phyloP scores from a whole-genome alignment of 1,140 invertebrate genomes.

The Andricus grossulariae region DNA sequence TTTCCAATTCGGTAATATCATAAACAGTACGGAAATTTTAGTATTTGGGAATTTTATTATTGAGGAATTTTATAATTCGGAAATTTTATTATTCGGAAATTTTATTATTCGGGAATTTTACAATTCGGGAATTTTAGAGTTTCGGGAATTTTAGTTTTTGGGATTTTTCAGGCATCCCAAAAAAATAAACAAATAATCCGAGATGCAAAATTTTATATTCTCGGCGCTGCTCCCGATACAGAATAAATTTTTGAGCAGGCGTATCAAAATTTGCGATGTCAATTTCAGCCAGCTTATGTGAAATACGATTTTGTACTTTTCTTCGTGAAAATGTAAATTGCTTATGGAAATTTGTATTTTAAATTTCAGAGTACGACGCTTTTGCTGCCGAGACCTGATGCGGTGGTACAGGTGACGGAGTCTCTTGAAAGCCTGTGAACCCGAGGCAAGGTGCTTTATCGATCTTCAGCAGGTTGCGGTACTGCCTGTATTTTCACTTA shows the following conservation, averaged over 20 bases:
- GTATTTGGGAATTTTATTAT: no score
- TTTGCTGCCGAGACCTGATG: conserved; percentile 34
- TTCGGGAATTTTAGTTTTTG: no score
- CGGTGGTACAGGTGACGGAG: conserved; percentile 34
- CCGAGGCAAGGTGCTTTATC: conserved; percentile 52
- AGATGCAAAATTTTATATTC: no score
- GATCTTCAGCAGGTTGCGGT: conserved; percentile 49
- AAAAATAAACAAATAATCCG: no score
- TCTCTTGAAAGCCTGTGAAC: conserved; percentile 40
- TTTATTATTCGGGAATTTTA: no score
- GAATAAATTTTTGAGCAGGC: conserved; percentile 13
- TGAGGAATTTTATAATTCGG: no score
- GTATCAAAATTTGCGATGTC: conserved; percentile 30
- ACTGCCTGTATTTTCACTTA: conserved; percentile 44
- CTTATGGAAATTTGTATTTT: conserved; percentile 31
- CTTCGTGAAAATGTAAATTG: conserved; percentile 16
- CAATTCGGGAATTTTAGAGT: no score
- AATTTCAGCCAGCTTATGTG: conserved; percentile 22
- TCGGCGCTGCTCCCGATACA: neutral
- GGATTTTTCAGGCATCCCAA: no score
- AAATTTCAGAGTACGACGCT: conserved; percentile 29
- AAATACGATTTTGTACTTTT: conserved; percentile 29
- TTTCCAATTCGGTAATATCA: no score
- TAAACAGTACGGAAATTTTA: no score
- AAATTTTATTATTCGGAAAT: no score